These are phyloP conservation scores for Nesidiocoris tenuis DNA, from an alignment of 2,888 invertebrate species.

Conservation along the genomic window DNA sequence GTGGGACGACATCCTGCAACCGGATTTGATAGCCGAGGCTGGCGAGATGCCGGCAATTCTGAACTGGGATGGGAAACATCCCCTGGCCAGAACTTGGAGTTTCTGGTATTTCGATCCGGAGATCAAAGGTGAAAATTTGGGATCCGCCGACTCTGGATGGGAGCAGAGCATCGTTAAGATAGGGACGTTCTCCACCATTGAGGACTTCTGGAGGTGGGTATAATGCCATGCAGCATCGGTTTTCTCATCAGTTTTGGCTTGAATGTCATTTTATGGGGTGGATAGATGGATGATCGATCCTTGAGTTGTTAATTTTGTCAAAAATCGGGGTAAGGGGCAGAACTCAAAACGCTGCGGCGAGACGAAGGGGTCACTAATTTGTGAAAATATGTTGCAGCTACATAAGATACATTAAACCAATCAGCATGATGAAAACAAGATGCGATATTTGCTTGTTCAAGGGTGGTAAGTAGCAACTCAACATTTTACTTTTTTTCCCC, in stretches of 20 bases:
- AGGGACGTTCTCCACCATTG: background rate
- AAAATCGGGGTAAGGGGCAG: too few species aligned
- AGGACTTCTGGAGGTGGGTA: background rate
- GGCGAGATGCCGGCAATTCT: background rate
- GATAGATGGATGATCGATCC: too few species aligned
- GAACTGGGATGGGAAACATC: background rate
- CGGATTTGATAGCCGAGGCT: background rate
- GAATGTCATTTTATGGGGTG: too few species aligned
- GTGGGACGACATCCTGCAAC: background rate
- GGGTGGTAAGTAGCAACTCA: too few species aligned
- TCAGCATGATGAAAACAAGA: background rate
- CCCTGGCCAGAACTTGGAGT: background rate
- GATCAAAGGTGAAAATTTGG: too few species aligned
- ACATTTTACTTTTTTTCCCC: too few species aligned
- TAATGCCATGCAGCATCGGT: too few species aligned
- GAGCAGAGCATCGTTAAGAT: background rate
- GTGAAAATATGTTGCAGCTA: background rate
- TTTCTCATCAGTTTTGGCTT: too few species aligned
- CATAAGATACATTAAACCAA: background rate
- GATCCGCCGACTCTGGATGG: background rate
- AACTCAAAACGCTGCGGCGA: too few species aligned
- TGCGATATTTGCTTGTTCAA: background rate
- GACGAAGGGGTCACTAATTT: too few species aligned
- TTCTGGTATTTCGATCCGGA: background rate
- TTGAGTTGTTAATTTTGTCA: too few species aligned